These are phyloP conservation scores for Sminthurinus signatus DNA, from an alignment of 1,140 invertebrate species.

Conservation along the genomic window DNA sequence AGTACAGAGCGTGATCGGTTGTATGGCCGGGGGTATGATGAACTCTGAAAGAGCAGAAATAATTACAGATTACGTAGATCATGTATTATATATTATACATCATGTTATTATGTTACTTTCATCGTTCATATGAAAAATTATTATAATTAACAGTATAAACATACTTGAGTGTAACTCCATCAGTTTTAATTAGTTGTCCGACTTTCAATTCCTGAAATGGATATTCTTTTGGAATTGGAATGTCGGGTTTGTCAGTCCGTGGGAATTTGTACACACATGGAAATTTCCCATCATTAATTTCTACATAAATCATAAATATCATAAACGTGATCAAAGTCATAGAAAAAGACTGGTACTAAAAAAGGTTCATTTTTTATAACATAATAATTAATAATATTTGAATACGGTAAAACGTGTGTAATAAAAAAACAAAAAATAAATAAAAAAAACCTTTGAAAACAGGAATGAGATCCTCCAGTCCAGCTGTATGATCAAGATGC, in stretches of 20 bases:
- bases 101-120: background rate
- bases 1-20: constrained; percentile 86
- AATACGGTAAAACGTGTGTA: background rate
- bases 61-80: background rate
- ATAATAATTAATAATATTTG: background rate
- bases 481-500: background rate
- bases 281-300: no score
- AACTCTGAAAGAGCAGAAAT: constrained; percentile 46
- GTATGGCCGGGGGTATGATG: constrained; percentile 92
- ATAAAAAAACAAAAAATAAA: background rate
- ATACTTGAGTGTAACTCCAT: constrained; percentile 72
- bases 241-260: constrained; percentile 46
- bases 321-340: background rate
- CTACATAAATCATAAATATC: background rate
- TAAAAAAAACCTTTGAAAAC: constrained; percentile 26
- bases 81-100: background rate
- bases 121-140: background rate
- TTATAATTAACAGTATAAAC: background rate
- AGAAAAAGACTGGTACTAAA: background rate
- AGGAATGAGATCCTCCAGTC: constrained; percentile 1
- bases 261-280: constrained; percentile 63
- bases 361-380: background rate
- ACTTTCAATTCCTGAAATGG: constrained; percentile 60
- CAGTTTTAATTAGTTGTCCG: constrained; percentile 69
- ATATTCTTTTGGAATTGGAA: constrained; percentile 46